phyloP scores from a whole-genome alignment of 2,113 vertebrate species.

The Taurulus bubalis region DNA sequence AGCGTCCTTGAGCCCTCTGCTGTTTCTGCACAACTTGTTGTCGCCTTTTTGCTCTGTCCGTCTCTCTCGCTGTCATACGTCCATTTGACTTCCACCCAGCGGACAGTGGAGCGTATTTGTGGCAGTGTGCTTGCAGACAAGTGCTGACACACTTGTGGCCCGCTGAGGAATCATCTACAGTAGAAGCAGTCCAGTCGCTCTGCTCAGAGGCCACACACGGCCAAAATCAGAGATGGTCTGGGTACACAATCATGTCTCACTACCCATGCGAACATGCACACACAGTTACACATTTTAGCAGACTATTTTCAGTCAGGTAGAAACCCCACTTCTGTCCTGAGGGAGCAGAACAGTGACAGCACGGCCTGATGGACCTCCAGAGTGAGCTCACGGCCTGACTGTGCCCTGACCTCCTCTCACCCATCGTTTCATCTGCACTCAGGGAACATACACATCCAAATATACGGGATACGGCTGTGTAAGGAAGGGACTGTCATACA shows the following conservation, averaged over 20 bases:
- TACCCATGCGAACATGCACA: conserved; percentile 12
- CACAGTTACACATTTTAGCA: conserved; percentile 40
- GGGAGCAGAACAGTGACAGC: conserved; percentile 25
- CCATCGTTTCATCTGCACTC: background rate
- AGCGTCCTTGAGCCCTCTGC: conserved; percentile 52
- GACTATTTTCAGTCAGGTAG: conserved; percentile 52
- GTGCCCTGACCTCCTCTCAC: conserved; percentile 31
- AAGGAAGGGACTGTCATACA: background rate
- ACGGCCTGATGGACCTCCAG: conserved; percentile 29
- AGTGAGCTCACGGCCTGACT: conserved; percentile 17
- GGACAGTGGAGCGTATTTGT: conserved; percentile 53
- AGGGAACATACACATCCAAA: background rate
- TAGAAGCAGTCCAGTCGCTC: conserved; percentile 33
- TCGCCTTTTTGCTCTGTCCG: conserved; percentile 16
- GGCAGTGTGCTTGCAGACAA: conserved; percentile 46
- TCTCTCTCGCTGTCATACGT: conserved; percentile 45
- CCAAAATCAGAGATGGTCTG: conserved; percentile 33
- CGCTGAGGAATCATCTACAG: conserved; percentile 50
- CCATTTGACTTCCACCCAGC: conserved; percentile 54
- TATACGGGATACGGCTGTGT: background rate
- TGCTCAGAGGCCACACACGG: conserved; percentile 32
- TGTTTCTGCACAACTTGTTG: conserved; percentile 56
- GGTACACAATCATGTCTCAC: conserved; percentile 13
- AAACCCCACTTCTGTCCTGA: conserved; percentile 12
- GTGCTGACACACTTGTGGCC: conserved; percentile 52